phyloP scores from a whole-genome alignment of 2,888 invertebrate species.

The Caenorhabditis sp. region DNA sequence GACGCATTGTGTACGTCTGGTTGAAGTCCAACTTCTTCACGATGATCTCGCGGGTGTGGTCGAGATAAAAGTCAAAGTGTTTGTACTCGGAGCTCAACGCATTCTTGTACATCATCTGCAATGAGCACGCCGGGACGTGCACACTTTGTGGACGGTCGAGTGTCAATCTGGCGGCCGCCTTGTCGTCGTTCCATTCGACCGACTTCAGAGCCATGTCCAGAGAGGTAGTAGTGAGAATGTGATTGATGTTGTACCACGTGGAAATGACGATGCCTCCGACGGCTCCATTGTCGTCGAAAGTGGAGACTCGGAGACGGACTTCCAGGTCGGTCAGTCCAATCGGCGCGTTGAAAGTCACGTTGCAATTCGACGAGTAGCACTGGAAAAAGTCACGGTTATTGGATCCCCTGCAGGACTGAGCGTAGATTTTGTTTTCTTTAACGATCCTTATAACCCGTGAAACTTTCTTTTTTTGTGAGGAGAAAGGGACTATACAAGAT shows the following conservation, averaged over 20 bases:
- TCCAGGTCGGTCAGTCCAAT: constrained; percentile 14
- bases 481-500: too few species aligned
- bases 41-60: constrained; percentile 54
- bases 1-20: constrained; percentile 49
- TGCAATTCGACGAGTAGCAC: constrained; percentile 55
- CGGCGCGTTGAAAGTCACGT: constrained; percentile 35
- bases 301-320: constrained; percentile 47
- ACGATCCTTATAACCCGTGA: too few species aligned
- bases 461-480: too few species aligned
- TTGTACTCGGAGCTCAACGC: constrained; percentile 29
- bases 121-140: constrained; percentile 35
- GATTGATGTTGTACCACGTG: constrained; percentile 53
- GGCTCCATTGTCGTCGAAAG: constrained; percentile 48
- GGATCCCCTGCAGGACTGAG: too few species aligned
- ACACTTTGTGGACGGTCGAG: constrained; percentile 23
- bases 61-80: constrained; percentile 23
- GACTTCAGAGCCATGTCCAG: constrained; percentile 32
- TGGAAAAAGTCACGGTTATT: constrained; percentile 20
- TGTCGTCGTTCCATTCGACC: constrained; percentile 61
- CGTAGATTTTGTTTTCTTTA: too few species aligned
- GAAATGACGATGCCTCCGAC: constrained; percentile 51
- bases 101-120: constrained; percentile 45
- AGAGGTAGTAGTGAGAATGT: constrained; percentile 27
- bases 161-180: constrained; percentile 54
- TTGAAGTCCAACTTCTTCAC: constrained; percentile 61